Conservation (phyloP, 30 jellyfish, hydroid and myxozoan genomes). For the Chironex yamaguchii region DNA sequence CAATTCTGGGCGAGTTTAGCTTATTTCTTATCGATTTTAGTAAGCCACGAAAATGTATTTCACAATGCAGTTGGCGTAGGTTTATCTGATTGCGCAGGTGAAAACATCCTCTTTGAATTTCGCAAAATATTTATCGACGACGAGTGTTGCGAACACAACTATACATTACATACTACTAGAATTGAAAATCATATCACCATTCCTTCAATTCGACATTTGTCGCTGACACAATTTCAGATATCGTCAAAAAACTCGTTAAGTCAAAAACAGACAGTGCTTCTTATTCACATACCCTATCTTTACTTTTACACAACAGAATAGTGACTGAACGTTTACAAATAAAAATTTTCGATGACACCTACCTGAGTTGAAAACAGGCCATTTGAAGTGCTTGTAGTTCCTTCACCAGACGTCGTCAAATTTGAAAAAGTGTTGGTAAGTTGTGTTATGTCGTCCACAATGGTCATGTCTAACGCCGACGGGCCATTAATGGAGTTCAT, state of each 20-base stretch:
- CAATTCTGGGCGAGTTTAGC: neutral
- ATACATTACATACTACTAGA: too few species aligned
- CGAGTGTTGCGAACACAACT: too few species aligned
- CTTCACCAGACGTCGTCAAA: conserved; percentile 86
- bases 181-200: too few species aligned
- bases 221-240: too few species aligned
- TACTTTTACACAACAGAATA: too few species aligned
- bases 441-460: conserved; percentile 93
- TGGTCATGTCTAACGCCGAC: conserved; percentile 87
- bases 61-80: neutral
- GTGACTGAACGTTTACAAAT: neutral
- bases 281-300: too few species aligned
- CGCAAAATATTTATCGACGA: neutral
- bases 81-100: neutral
- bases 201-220: too few species aligned
- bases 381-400: conserved; percentile 46
- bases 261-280: too few species aligned
- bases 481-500: conserved; percentile 54
- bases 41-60: neutral
- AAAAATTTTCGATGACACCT: neutral
- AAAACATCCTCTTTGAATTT: neutral
- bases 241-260: too few species aligned
- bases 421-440: conserved; percentile 93
- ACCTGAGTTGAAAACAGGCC: conserved; percentile 93
- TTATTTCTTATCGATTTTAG: neutral